Base-by-base conservation (phyloP, 2,888 invertebrate genomes). In the Lissocephala sabroskyi region DNA sequence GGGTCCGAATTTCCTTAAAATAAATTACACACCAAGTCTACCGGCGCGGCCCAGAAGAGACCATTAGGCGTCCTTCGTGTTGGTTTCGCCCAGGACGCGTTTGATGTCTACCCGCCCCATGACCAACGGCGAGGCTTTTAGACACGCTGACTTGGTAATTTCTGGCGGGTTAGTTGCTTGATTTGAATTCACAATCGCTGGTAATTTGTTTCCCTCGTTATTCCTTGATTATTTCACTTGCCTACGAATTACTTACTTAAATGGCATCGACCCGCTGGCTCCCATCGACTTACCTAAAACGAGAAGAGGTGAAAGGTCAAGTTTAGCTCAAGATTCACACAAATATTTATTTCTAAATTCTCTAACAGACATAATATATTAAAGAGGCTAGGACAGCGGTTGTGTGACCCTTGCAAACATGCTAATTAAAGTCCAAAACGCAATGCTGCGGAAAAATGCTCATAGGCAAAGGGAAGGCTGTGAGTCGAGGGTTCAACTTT, bases 381-480 rank as follows among this genome's bases (percentile, higher is more conserved):
- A 16, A 35, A 10, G 13, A 14, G 14, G 6, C 2, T 16, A 16
- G 17, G 10, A 11, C 35, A 10, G 5, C 7, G 35, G 14, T 17
- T 6, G 13, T 35, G 35, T 35, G 35, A 23, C 3, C 13, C 10
- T 35, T 44, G 49, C 49, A 49, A 48, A 52, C 48, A 48, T 48
- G 52, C 52, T 52, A 52, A 52, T 53, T 74, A 76, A 76, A 74
- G 71, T 74, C 71, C n/a, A 60, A 56, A 60, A 62, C 58, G 74
- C 76, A 76, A 76, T 74, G 74, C 68, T 59, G 71, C 54, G 76
- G 66, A 75, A 76, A 71, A 76, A 74, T 75, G 71, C 62, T 76
- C 59, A 45, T 65, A 59, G 51, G n/a, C n/a, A n/a, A n/a, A n/a
- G n/a, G n/a, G n/a, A n/a, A n/a, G n/a, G n/a, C n/a, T n/a, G n/a